phyloP scores from a whole-genome alignment of 2,797 vertebrate genomes.

The Anguilla anguilla region DNA sequence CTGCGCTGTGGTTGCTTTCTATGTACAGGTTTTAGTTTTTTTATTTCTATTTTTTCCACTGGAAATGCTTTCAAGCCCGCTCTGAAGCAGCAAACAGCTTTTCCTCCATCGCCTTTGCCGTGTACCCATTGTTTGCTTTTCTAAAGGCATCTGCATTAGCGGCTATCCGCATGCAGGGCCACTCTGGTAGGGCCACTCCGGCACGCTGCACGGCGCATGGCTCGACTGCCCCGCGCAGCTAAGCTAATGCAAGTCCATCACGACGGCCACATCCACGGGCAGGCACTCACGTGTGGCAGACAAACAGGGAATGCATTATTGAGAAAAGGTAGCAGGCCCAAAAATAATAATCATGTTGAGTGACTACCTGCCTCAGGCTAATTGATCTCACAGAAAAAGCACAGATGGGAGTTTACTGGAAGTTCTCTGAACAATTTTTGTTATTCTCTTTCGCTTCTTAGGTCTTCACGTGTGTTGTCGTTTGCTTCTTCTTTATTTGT shows the following conservation, averaged over 20 bases:
- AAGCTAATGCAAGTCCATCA: constrained; percentile 57
- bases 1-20: background rate
- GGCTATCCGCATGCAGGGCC: background rate
- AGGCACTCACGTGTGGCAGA: background rate
- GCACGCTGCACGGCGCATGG: constrained; percentile 51
- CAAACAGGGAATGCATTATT: background rate
- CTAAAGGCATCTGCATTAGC: background rate
- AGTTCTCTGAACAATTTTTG: background rate
- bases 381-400: background rate
- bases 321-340: background rate
- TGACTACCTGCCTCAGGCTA: background rate
- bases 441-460: background rate
- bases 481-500: background rate
- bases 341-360: background rate
- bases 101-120: background rate
- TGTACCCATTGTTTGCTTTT: background rate
- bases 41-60: background rate
- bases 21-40: too few species aligned
- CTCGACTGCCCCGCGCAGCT: constrained; percentile 46
- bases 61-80: background rate
- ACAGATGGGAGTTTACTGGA: background rate
- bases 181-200: too few species aligned
- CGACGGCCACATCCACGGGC: constrained; percentile 19
- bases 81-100: background rate
- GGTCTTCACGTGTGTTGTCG: too few species aligned